Evolutionary conservation across 1,140 invertebrate species (phyloP), one percentile per base, ranked within the genome.

Genomic region (Holcopasites calliopsidis): DNA sequence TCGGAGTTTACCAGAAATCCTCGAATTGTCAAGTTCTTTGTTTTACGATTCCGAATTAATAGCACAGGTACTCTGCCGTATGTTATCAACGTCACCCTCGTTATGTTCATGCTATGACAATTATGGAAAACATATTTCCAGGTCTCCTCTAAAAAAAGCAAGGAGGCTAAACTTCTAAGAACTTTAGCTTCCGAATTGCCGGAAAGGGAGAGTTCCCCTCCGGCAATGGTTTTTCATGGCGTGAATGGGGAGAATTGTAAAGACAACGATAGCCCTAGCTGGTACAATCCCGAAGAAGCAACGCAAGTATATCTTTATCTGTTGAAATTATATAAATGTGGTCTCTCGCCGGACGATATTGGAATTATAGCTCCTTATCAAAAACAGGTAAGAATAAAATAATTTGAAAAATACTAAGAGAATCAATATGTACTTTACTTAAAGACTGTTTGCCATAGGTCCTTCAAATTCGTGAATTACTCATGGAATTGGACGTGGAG

Each of bases 321-420:
- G 13, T 90, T 93, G 49, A 92, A 92, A 60, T 86, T 97, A 0
- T 96, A 94, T 86, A 93, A 94, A 57, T 89, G 91, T 54, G 93
- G 95, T 35, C 76, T 98, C 11, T 86, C 79, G 4, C 88, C 93
- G 57, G 91, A 94, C 60, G 95, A 98, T 85, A 96, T 99, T 87
- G 98, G 98, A 6, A 95, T 99, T 75, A 97, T 99, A 65, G 96
- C 97, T 7, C 98, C 98, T 0, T 99, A 99, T 90, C 91, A 95
- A 71, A 97, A 97, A 89, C 98, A 99, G 93, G 97, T 97, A 89
- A 66, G 1, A 69, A 35, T 28, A 38, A 31, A 16, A 50, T 40
- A 47, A 57, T 28, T 47, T 38, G 49, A 42, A 61, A 57, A 74
- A 10, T 11, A 21, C 49, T 23, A 74, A 47, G 49, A 52, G 60